A percentile compares a stretch with the other conserved stretches of the same genome.
phyloP scores from a whole-genome alignment of 2,888 invertebrate species.

The Opisthograptis luteolata region DNA sequence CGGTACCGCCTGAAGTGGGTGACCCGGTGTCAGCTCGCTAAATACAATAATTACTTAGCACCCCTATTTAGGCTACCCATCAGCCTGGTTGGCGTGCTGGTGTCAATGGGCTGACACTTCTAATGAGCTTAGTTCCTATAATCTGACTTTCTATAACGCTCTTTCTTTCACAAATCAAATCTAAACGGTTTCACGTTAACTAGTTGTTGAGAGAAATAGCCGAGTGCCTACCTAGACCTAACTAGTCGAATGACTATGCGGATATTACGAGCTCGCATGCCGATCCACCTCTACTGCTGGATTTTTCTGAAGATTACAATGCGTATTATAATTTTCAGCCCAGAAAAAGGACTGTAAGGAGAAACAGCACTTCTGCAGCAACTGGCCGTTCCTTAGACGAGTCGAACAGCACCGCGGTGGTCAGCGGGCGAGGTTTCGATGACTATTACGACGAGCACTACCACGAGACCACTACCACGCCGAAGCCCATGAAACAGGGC shows the following conservation, averaged over 20 bases:
- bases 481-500: constrained; percentile 82
- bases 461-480: constrained; percentile 66
- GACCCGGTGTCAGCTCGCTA: constrained; percentile 65
- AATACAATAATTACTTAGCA: constrained; percentile 43
- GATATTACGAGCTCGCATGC: too few relatives aligned
- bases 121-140: constrained; percentile 33
- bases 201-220: too few relatives aligned
- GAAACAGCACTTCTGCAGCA: constrained; percentile 31
- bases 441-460: constrained; percentile 78
- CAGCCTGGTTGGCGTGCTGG: constrained; percentile 41
- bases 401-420: constrained; percentile 45
- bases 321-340: constrained; percentile 44
- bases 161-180: background rate
- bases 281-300: too few relatives aligned
- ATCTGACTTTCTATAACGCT: constrained; percentile 3
- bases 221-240: too few relatives aligned
- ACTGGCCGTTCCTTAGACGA: constrained; percentile 9
- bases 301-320: background rate
- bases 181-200: too few relatives aligned
- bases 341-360: constrained; percentile 41
- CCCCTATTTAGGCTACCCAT: constrained; percentile 53
- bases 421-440: constrained; percentile 68
- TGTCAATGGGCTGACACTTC: constrained; percentile 45
- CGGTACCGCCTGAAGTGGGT: constrained; percentile 69
- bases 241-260: too few relatives aligned